Percentiles rank a stretch among this genome's conserved stretches.
Evolutionary conservation across 2,113 vertebrate genomes (phyloP).

Genomic region (Cynopterus brachyotis): DNA sequence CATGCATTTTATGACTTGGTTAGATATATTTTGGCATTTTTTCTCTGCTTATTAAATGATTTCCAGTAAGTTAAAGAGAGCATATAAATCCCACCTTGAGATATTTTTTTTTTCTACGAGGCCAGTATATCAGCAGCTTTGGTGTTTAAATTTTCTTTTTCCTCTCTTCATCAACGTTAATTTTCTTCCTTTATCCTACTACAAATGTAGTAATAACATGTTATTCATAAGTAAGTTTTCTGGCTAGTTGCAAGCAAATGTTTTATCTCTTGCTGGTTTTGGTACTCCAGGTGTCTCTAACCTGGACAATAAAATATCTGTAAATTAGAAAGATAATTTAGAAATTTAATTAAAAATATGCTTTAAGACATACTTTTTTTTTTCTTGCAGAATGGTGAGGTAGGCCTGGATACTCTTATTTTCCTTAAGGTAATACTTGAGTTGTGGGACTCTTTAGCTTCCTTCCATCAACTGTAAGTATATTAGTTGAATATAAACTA

Average conservation of each 20-base stretch:
- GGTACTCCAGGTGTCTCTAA: background rate
- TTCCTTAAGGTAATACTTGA: slow-evolving; percentile 81
- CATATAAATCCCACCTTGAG: background rate
- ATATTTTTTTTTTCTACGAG: background rate
- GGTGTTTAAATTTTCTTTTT: background rate
- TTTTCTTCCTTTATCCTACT: background rate
- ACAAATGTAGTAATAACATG: background rate
- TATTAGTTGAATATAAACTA: background rate
- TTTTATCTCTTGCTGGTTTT: background rate
- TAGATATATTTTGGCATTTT: background rate
- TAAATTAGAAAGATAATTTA: slow-evolving; percentile 13
- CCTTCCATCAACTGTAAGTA: slow-evolving; percentile 66
- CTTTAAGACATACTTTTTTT: slow-evolving; percentile 64
- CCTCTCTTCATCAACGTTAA: background rate
- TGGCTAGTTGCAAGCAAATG: background rate
- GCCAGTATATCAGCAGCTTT: background rate
- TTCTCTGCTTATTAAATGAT: background rate
- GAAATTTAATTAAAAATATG: background rate
- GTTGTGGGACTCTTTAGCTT: slow-evolving; percentile 52
- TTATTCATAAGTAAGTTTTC: background rate
- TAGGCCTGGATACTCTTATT: slow-evolving; percentile 81
- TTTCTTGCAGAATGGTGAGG: slow-evolving; percentile 92
- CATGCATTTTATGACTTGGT: background rate
- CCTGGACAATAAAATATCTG: background rate
- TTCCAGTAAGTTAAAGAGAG: background rate